Base-by-base conservation (phyloP, 2,888 invertebrate genomes). In the Ichneumon xanthorius region DNA sequence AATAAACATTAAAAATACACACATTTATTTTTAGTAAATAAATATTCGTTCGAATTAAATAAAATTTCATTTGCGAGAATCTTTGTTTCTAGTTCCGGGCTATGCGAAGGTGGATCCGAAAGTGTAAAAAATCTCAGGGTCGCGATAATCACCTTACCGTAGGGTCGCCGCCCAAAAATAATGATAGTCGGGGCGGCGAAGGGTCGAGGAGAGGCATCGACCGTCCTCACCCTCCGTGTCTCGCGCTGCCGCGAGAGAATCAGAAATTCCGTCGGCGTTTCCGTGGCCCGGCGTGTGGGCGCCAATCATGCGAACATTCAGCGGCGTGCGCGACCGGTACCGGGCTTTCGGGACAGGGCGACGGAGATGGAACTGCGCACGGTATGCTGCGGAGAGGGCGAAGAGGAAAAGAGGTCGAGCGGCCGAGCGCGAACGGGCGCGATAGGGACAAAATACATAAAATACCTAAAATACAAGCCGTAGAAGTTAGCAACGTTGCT, bases 241-340 rank as follows among this genome's bases (percentile, higher is more conserved):
- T 45, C 3, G 14, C 14, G 3, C 4, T 14, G 14, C 11, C 45
- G 45, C 73, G 55, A 45, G 84, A 90, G 26, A 91, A 93, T 93
- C 92, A 92, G 89, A 89, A 92, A 93, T 93, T 93, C 93, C 89
- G 88, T 80, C 86, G 90, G 91, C 90, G 92, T 92, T 61, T 87
- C 89, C 83, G 78, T 79, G 83, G 86, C 70, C 88, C 89, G 90
- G 87, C 89, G 89, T 89, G 88, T 90, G 91, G 90, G 92, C 91
- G 89, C 91, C 93, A 93, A 93, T 93, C 93, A 93, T 90, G 92
- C 88, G 91, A 92, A 93, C 92, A 93, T 93, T 93, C 93, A 93
- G 91, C 87, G 86, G 86, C 71, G 53, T 16, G 19, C 45, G 55
- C 26, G 55, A 68, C 76, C 45, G 26, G 73, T 63, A 58, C 19